Conservation (phyloP, 2,888 invertebrate species). For the Macrosoma leucophasiata region DNA sequence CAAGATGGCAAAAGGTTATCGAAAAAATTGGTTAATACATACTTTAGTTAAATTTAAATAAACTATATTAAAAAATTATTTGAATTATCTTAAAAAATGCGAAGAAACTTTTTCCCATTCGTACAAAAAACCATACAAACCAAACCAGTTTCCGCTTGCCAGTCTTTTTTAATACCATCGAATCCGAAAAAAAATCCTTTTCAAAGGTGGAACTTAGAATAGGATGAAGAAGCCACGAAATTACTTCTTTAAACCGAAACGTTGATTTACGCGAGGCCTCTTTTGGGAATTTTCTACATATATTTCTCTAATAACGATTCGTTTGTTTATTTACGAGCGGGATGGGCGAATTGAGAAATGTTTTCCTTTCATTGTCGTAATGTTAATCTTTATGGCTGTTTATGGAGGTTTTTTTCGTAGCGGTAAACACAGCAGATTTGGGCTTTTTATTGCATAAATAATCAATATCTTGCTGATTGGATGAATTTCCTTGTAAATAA, state of each 20-base stretch:
- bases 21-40: too few relatives aligned
- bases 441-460: too few relatives aligned
- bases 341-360: slow-evolving; percentile 11
- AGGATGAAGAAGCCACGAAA: slow-evolving; percentile 24
- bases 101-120: too few relatives aligned
- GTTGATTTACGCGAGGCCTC: slow-evolving; percentile 19
- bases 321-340: slow-evolving; percentile 14
- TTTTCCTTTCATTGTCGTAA: slow-evolving; percentile 17
- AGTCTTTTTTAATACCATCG: slow-evolving; percentile 15
- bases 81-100: too few relatives aligned
- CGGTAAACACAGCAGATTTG: too few relatives aligned
- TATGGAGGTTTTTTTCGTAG: slow-evolving; percentile 9
- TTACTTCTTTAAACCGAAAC: slow-evolving; percentile 26
- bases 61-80: too few relatives aligned
- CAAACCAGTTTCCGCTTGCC: too few relatives aligned
- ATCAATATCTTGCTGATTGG: too few relatives aligned
- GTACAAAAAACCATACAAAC: too few relatives aligned
- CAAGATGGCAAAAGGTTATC: too few relatives aligned
- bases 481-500: too few relatives aligned
- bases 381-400: slow-evolving; percentile 17
- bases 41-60: too few relatives aligned
- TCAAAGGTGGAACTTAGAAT: slow-evolving; percentile 28
- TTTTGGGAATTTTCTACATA: slow-evolving; percentile 5
- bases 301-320: slow-evolving; percentile 9
- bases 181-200: slow-evolving; percentile 29